phyloP scores from a whole-genome alignment of 2,888 invertebrate species.

The Brachyptera risi region DNA sequence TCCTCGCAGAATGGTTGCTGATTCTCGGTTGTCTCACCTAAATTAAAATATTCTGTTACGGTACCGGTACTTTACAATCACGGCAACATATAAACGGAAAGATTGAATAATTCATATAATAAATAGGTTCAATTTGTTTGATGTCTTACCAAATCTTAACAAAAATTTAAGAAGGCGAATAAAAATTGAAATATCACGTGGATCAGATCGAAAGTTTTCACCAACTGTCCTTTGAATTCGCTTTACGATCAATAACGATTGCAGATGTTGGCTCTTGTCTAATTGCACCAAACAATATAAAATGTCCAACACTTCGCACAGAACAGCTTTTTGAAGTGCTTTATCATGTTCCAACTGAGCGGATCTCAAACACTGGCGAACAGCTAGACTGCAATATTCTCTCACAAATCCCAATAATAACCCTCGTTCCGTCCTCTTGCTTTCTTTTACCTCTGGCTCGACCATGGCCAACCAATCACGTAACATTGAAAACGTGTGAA shows the following conservation, averaged over 20 bases:
- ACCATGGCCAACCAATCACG: slow-evolving; percentile 24
- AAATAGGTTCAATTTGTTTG: no score
- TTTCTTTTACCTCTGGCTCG: neutral
- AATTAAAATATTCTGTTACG: no score
- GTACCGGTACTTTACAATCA: no score
- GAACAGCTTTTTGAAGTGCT: slow-evolving; percentile 31
- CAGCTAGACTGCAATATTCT: slow-evolving; percentile 26
- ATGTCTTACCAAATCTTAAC: slow-evolving; percentile 29
- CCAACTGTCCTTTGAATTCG: slow-evolving; percentile 25
- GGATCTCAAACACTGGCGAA: slow-evolving; percentile 26
- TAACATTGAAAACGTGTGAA: slow-evolving; percentile 27
- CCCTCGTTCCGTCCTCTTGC: neutral
- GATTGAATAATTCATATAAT: no score
- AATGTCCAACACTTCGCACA: slow-evolving; percentile 31
- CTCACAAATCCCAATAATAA: slow-evolving; percentile 17
- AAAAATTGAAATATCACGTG: slow-evolving; percentile 30
- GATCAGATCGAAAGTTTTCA: slow-evolving; percentile 28
- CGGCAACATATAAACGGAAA: no score
- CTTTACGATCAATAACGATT: slow-evolving; percentile 26
- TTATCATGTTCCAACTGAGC: slow-evolving; percentile 28
- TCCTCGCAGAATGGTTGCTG: slow-evolving; percentile 27
- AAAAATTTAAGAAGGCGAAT: slow-evolving; percentile 26
- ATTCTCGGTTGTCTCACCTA: slow-evolving; percentile 26
- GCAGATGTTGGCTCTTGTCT: slow-evolving; percentile 22
- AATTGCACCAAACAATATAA: slow-evolving; percentile 24